These are phyloP conservation scores for Diorhabda elongata DNA, from an alignment of 1,140 invertebrate genomes.

Conservation along the genomic window DNA sequence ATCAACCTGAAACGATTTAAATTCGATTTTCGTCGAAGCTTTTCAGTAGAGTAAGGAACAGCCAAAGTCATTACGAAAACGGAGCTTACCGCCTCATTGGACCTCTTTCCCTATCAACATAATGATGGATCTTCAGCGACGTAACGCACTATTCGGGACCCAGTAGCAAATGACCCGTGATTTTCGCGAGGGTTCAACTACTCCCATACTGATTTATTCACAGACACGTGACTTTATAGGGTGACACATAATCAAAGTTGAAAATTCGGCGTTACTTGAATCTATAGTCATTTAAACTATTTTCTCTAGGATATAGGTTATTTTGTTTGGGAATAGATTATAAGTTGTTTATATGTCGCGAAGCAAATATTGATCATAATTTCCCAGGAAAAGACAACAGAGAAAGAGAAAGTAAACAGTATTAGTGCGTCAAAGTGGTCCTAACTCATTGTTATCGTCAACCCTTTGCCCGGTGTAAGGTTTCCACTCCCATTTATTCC, in stretches of 20 bases:
- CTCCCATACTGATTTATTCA: slow-evolving; percentile 2
- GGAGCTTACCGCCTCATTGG: slow-evolving; percentile 15
- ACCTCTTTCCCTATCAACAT: slow-evolving; percentile 2
- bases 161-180: slow-evolving; percentile 18
- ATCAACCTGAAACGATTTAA: background rate
- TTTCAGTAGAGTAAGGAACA: background rate
- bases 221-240: background rate
- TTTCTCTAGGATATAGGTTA: no score
- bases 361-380: slow-evolving; percentile 9
- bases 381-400: background rate
- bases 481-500: slow-evolving; percentile 32
- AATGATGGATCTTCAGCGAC: slow-evolving; percentile 17
- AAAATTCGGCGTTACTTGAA: no score
- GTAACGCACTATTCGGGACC: slow-evolving; percentile 10
- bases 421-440: slow-evolving; percentile 18
- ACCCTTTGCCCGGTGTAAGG: slow-evolving; percentile 36
- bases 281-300: no score
- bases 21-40: background rate
- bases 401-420: slow-evolving; percentile 15
- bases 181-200: slow-evolving; percentile 1
- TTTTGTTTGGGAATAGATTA: no score
- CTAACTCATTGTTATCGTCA: slow-evolving; percentile 35
- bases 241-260: background rate
- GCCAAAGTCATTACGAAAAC: slow-evolving; percentile 18
- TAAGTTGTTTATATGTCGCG: background rate